phyloP scores from a whole-genome alignment of 2,888 invertebrate species.

The Agrochola litura region DNA sequence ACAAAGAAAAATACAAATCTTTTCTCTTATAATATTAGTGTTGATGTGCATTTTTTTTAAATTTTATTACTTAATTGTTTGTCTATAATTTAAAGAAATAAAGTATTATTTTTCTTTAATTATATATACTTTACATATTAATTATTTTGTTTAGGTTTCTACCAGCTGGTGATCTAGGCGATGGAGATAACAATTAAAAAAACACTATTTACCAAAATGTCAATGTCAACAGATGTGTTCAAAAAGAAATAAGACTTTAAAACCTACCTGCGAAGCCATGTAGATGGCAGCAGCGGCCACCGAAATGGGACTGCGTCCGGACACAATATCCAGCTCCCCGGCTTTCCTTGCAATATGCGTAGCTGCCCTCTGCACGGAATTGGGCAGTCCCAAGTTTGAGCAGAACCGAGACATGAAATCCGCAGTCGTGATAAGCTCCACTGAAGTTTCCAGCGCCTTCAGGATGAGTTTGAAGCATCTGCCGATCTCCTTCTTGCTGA shows the following conservation, averaged over 20 bases:
- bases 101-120: not conserved
- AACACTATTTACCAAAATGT: not conserved
- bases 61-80: too few species aligned
- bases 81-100: not conserved
- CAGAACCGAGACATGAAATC: slow-evolving; percentile 99
- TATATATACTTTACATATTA: not conserved
- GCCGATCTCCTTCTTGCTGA: slow-evolving; percentile 99
- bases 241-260: not conserved
- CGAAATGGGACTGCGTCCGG: slow-evolving; percentile 99
- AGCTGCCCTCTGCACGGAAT: slow-evolving; percentile 97
- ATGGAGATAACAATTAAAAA: not conserved
- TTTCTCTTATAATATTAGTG: too few species aligned
- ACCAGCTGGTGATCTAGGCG: not conserved
- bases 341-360: slow-evolving; percentile 99
- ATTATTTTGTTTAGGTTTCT: not conserved
- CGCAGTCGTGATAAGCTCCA: slow-evolving; percentile 99
- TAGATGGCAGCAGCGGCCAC: slow-evolving; percentile 99
- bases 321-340: slow-evolving; percentile 98
- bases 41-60: not conserved
- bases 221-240: too few species aligned
- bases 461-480: slow-evolving; percentile 99
- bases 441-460: slow-evolving; percentile 98
- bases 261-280: slow-evolving; percentile 98
- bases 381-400: slow-evolving; percentile 97
- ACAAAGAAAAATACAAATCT: too few species aligned